Evolutionary conservation across 2,113 vertebrate genomes (phyloP), one percentile per base, ranked within the genome.

Genomic region (Peromyscus leucopus): DNA sequence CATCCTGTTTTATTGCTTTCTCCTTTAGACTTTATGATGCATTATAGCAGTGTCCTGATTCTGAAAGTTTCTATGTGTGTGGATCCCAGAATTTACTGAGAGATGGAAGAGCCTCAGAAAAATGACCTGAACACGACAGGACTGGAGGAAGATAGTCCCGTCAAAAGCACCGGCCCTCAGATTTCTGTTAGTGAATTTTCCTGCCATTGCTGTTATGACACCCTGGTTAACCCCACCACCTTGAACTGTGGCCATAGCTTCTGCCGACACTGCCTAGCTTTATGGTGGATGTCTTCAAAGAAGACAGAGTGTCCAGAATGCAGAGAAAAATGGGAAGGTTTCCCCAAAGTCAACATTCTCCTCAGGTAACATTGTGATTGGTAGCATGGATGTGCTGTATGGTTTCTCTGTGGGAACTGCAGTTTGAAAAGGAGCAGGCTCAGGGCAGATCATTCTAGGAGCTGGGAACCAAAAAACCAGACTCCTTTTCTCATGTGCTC

Each of bases 191-290:
- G 97, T 2, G 99, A 99, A 88, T 99, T 99, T 97, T 99, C 99
- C 0, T 99, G 99, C 94, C 99, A 99, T 96, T 99, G 99, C 97
- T 99, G 99, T 95, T 99, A 99, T 0, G 99, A 99, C 92, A 99
- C 99, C 89, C 98, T 99, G 82, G 98, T 99, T 71, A 99, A 99
- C 94, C 99, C 99, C 91, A 99, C 99, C 96, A 99, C 99, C 33
- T 95, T 99, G 94, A 99, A 99, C 98, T 99, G 99, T 15, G 99
- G 99, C 16, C 99, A 99, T n/a, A 99, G 99, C 97, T 99, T 99
- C 98, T 99, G 99, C 88, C 99, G 99, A 55, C 99, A 99, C 94
- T 99, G 99, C 97, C 98, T 99, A 31, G 99, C 99, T 8, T 97
- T 99, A 33, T 99, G 99, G 99, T 99, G 99, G 99, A 98, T 98